Conservation (phyloP, 1,140 invertebrate species). For the Calephelis nemesis region DNA sequence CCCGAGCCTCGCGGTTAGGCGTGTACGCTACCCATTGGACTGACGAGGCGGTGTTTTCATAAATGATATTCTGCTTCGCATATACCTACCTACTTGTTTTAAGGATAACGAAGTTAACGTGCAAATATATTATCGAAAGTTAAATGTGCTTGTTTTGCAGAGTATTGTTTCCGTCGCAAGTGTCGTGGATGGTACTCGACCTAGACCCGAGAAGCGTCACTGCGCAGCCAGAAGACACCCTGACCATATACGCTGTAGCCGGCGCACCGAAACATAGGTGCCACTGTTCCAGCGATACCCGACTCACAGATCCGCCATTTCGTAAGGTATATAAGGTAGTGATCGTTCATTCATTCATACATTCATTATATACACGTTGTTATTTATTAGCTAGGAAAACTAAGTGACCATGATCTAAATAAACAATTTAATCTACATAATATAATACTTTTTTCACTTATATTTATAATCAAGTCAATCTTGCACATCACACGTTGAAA, state of each 20-base stretch:
- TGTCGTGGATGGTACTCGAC: conserved; percentile 95
- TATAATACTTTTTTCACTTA: too few relatives aligned
- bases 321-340: conserved; percentile 68
- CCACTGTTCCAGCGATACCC: conserved; percentile 46
- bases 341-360: conserved; percentile 47
- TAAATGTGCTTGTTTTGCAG: conserved; percentile 61
- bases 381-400: neutral
- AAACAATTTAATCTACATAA: too few relatives aligned
- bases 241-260: conserved; percentile 87
- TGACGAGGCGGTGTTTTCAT: too few relatives aligned
- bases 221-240: conserved; percentile 94
- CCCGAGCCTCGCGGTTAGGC: too few relatives aligned
- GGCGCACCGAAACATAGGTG: conserved; percentile 51
- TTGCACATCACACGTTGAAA: too few relatives aligned
- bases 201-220: conserved; percentile 96
- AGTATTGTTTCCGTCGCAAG: conserved; percentile 91
- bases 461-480: too few relatives aligned
- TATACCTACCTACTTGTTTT: too few relatives aligned
- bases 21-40: too few relatives aligned
- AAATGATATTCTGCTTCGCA: too few relatives aligned
- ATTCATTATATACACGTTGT: conserved; percentile 24
- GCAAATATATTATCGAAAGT: too few relatives aligned
- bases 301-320: conserved; percentile 51
- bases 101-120: too few relatives aligned
- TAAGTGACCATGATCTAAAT: too few relatives aligned